A percentile compares a stretch with the other conserved stretches of the same genome.
phyloP scores from a whole-genome alignment of 2,797 vertebrate genomes.

The Periparus ater region DNA sequence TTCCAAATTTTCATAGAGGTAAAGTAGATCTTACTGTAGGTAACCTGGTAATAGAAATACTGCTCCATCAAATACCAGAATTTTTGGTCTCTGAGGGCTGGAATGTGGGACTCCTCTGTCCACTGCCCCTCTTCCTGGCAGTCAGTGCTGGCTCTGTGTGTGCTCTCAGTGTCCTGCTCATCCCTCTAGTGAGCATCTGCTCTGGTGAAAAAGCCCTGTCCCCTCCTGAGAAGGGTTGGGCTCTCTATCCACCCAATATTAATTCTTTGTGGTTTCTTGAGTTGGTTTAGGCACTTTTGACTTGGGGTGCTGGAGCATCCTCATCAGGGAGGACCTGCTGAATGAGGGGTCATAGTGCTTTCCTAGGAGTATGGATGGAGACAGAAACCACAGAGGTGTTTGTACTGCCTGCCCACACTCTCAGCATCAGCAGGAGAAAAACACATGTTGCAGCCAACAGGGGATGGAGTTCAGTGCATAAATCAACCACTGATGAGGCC shows the following conservation, averaged over 20 bases:
- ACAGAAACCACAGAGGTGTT: background rate
- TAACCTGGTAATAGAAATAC: background rate
- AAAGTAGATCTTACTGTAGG: background rate
- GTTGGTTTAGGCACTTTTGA: background rate
- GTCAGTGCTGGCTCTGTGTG: background rate
- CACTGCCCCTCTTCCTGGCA: background rate
- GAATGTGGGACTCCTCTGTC: too few relatives aligned
- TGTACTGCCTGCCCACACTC: background rate
- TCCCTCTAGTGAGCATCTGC: background rate
- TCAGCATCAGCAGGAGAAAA: background rate
- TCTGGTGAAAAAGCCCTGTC: background rate
- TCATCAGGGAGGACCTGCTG: accelerated
- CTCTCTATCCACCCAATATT: background rate
- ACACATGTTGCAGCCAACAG: accelerated
- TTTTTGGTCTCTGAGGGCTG: background rate
- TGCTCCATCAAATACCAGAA: background rate
- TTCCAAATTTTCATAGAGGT: background rate
- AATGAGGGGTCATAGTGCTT: background rate
- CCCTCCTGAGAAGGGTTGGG: background rate
- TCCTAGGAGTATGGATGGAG: accelerated
- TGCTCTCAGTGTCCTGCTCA: background rate
- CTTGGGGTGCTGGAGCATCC: background rate
- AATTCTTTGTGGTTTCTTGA: background rate
- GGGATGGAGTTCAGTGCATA: background rate
- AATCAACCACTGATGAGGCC: accelerated